Conservation (phyloP, 1,140 invertebrate species). For the Gryon sp. region DNA sequence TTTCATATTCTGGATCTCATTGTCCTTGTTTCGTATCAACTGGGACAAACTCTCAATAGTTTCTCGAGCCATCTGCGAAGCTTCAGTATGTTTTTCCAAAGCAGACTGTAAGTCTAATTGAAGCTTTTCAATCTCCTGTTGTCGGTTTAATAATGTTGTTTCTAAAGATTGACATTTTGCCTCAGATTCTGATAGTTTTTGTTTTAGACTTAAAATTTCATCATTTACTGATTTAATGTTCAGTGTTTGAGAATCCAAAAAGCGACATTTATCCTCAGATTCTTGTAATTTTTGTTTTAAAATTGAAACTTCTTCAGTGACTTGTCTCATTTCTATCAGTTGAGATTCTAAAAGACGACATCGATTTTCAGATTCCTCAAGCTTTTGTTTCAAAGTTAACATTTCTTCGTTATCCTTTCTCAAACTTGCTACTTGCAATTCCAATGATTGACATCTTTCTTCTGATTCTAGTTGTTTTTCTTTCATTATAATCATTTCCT, state of each 20-base stretch:
- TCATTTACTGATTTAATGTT: constrained; percentile 8
- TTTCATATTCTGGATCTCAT: constrained; percentile 67
- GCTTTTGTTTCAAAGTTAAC: constrained; percentile 7
- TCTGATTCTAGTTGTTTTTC: constrained; percentile 33
- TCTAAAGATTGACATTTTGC: constrained; percentile 11
- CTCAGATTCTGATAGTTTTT: constrained; percentile 31
- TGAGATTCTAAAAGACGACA: constrained; percentile 9
- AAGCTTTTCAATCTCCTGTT: constrained; percentile 55
- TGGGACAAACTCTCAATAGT: constrained; percentile 74
- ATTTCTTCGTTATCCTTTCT: constrained; percentile 13
- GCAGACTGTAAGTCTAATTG: constrained; percentile 52
- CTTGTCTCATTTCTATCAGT: no score
- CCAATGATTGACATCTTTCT: not conserved
- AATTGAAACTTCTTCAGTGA: no score
- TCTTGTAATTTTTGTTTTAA: constrained; percentile 11
- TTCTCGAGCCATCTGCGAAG: constrained; percentile 71
- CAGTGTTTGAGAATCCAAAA: constrained; percentile 5
- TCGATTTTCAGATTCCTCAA: constrained; percentile 28
- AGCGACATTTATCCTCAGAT: constrained; percentile 11
- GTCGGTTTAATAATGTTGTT: not conserved
- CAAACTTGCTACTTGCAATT: constrained; percentile 9
- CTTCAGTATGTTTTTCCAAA: constrained; percentile 66
- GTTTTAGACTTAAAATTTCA: constrained; percentile 14
- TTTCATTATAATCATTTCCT: constrained; percentile 25
- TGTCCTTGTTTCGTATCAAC: constrained; percentile 72